These are phyloP conservation scores for Campoplex nolae DNA, from an alignment of 2,888 invertebrate species.

Conservation along the genomic window DNA sequence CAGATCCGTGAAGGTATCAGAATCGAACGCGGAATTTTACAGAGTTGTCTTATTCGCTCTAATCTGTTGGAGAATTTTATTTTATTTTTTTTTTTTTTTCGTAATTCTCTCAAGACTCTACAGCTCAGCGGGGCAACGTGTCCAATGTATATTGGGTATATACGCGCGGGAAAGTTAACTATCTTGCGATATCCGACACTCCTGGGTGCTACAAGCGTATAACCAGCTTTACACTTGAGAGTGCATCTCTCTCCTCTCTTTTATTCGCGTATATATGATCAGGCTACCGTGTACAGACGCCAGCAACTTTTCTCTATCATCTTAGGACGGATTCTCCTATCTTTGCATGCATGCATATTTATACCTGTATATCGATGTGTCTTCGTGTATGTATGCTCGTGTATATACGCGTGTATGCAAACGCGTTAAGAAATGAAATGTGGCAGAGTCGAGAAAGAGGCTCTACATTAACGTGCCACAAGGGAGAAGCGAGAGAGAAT, in stretches of 20 bases:
- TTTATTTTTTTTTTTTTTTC: constrained; percentile 4
- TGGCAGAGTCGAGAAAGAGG: constrained; percentile 36
- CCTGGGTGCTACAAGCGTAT: constrained; percentile 52
- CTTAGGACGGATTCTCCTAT: constrained; percentile 25
- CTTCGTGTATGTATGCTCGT: background rate
- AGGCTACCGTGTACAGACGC: constrained; percentile 60
- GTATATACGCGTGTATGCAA: constrained; percentile 18
- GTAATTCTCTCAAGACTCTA: background rate
- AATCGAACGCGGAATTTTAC: constrained; percentile 38
- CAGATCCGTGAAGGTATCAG: constrained; percentile 23
- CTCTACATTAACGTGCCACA: constrained; percentile 13
- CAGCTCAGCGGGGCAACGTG: constrained; percentile 35
- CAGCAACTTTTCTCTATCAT: constrained; percentile 60
- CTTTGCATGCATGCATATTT: constrained; percentile 15
- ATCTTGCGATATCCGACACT: constrained; percentile 62
- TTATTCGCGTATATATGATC: constrained; percentile 41
- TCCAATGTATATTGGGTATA: constrained; percentile 10
- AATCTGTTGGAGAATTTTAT: constrained; percentile 25
- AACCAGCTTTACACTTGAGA: constrained; percentile 57
- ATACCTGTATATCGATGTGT: background rate
- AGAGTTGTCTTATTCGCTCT: constrained; percentile 39
- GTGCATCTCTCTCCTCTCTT: constrained; percentile 31
- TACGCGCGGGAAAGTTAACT: constrained; percentile 33
- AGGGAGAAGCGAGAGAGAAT: constrained; percentile 69
- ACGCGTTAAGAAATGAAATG: constrained; percentile 57